Evolutionary conservation across 1,140 invertebrate species (phyloP).

Genomic region (Drosophila nigromelanica): DNA sequence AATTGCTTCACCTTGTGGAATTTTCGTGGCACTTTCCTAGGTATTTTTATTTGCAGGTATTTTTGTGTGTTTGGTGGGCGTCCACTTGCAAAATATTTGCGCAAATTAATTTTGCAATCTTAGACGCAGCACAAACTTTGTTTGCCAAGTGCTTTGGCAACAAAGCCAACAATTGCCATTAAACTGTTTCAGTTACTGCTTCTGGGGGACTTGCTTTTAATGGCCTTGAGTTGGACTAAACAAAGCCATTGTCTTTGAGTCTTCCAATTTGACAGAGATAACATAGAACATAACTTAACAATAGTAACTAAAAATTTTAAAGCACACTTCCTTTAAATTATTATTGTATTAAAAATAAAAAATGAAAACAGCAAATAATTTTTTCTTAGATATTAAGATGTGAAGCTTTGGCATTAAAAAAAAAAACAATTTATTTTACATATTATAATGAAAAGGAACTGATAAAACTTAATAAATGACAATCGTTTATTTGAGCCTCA

Average conservation of each 20-base stretch:
- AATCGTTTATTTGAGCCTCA: no score
- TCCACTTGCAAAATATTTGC: conserved; percentile 31
- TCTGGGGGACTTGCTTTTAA: background rate
- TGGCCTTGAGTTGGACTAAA: background rate
- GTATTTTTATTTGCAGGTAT: background rate
- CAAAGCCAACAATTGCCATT: conserved; percentile 51
- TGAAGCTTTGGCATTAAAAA: no score
- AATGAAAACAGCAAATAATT: no score
- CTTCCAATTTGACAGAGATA: background rate
- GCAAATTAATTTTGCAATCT: conserved; percentile 25
- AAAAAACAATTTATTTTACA: no score
- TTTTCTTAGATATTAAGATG: no score
- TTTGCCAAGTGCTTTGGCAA: conserved; percentile 19
- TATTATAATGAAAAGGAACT: no score
- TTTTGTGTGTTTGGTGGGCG: conserved; percentile 1
- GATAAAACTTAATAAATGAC: no score
- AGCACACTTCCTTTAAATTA: no score
- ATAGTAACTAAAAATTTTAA: background rate
- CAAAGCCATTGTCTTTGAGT: background rate
- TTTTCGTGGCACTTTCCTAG: background rate
- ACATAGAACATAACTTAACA: background rate
- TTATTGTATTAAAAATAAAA: no score
- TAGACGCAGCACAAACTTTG: conserved; percentile 28
- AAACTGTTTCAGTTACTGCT: conserved; percentile 12
- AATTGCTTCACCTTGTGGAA: no score